Evolutionary conservation across 2,888 invertebrate species (phyloP), one percentile per base, ranked within the genome.

Genomic region (Chaitophorus viminalis): DNA sequence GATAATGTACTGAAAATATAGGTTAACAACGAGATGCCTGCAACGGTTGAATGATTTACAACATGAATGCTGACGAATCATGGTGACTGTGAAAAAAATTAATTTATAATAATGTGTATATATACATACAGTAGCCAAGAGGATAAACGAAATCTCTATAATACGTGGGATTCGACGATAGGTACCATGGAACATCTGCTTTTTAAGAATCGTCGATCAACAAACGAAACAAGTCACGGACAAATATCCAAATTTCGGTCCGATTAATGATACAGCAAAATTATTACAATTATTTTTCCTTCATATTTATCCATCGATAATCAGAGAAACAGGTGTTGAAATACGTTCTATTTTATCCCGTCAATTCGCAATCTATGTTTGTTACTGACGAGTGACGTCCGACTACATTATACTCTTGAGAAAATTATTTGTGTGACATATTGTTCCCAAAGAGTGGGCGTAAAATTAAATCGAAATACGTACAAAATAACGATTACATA

Each of bases 1-100:
- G 33, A 85, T 85, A 85, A 85, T 85, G 33, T 85, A 85, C 46
- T 65, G 75, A 86, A 85, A 78, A 86, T 86, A 86, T 86, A 86
- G 86, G 86, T 79, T 86, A 86, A 86, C 86, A 86, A 86, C 79
- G 79, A 78, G 86, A 86, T 86, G 46, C 25, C 52, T 36, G 72
- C 29, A 31, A 86, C 78, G 86, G 86, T 79, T 86, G 86, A 86
- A 86, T 79, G 86, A 74, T 86, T 78, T 60, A 79, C 70, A 70
- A 60, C 79, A 60, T 25, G 79, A 86, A 79, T 86, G 79, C 72
- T 79, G 86, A 79, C 54, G 79, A 86, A 54, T 86, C 86, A 86
- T 60, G 86, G 72, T 86, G 86, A 86, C 86, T 79, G 39, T 72
- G 79, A 74, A 74, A 78, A 86, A 86, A 79, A 79, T 86, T 54